Conservation (phyloP, 2,888 invertebrate species). For the Hydrotaea diabolus region DNA sequence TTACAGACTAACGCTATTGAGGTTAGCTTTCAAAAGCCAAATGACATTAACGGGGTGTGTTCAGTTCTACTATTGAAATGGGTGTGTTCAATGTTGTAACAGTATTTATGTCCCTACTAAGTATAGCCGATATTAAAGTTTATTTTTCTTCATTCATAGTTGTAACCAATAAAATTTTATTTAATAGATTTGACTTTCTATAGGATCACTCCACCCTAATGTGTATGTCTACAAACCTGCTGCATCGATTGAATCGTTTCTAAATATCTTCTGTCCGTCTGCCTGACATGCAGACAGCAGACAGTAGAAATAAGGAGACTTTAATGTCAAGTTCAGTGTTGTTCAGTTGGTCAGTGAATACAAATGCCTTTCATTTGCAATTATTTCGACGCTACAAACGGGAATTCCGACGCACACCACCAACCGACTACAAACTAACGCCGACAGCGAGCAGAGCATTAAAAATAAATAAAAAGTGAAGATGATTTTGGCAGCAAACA, state of each 20-base stretch:
- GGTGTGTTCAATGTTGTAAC: no score
- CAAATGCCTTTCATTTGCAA: slow-evolving; percentile 21
- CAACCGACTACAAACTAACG: no score
- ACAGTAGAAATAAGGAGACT: neutral
- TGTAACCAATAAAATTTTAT: no score
- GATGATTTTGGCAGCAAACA: slow-evolving; percentile 9
- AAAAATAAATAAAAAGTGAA: slow-evolving; percentile 15
- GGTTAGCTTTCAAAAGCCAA: no score
- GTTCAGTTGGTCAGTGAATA: slow-evolving; percentile 29
- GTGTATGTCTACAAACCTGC: neutral
- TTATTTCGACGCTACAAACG: neutral
- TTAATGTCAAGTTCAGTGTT: slow-evolving; percentile 65
- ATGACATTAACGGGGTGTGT: no score
- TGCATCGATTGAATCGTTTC: neutral
- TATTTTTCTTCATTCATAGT: no score
- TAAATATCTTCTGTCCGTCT: slow-evolving; percentile 8
- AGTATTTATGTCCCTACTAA: no score
- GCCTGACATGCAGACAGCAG: neutral
- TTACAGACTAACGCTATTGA: no score
- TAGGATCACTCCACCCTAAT: neutral
- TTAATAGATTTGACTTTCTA: no score
- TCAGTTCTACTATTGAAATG: no score
- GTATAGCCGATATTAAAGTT: no score
- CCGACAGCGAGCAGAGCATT: neutral
- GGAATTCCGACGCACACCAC: neutral